A percentile compares a stretch with the other conserved stretches of the same genome.
Conservation (phyloP, 2,888 invertebrate genomes). For the Cryptocephalus primarius region DNA sequence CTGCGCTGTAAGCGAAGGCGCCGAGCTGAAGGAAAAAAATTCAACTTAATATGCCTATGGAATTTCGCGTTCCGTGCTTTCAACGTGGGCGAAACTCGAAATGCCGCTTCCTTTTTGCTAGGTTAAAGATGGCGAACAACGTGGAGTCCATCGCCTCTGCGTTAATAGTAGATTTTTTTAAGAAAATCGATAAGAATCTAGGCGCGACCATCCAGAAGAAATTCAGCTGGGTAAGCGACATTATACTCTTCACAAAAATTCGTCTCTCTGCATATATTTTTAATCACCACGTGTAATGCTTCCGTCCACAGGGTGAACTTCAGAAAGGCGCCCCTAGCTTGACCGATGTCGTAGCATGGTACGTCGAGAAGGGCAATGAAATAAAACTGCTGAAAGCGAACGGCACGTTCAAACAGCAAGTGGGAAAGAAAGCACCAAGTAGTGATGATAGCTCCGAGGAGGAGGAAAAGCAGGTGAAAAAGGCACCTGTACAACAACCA, state of each 20-base stretch:
- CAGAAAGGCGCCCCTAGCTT: constrained; percentile 55
- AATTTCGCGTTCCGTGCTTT: no score
- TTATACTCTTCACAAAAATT: not conserved
- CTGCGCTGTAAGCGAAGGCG: no score
- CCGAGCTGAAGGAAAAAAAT: no score
- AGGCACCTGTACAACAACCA: constrained; percentile 6
- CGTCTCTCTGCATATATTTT: not conserved
- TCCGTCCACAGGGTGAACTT: constrained; percentile 43
- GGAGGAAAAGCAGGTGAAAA: constrained; percentile 16
- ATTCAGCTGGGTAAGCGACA: constrained; percentile 45
- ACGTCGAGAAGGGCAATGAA: constrained; percentile 40
- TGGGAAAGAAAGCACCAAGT: constrained; percentile 2
- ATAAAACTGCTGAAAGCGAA: constrained; percentile 32
- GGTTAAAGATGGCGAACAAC: constrained; percentile 32
- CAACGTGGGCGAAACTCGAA: no score
- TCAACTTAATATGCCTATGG: no score
- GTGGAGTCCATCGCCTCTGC: constrained; percentile 39
- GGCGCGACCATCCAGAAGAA: constrained; percentile 60
- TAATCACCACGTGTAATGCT: not conserved
- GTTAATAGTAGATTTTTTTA: constrained; percentile 55
- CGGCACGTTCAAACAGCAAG: not conserved
- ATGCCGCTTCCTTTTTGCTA: no score
- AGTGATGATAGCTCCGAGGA: constrained; percentile 19
- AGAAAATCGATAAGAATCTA: constrained; percentile 50
- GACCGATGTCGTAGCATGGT: constrained; percentile 48